phyloP scores from a whole-genome alignment of 1,140 invertebrate genomes.

The Gonatopus flavifemur region DNA sequence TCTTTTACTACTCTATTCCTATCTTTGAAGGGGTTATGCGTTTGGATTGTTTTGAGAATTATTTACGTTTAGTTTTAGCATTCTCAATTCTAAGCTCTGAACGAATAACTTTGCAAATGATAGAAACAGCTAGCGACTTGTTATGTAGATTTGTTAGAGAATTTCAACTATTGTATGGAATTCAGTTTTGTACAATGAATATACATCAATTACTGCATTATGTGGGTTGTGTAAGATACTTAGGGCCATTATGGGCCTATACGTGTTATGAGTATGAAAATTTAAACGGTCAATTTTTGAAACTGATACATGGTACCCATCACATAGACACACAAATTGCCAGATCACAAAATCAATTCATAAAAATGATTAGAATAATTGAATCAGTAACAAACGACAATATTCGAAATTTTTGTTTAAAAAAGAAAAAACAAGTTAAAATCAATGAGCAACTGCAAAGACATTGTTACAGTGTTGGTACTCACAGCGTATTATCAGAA shows the following conservation, averaged over 20 bases:
- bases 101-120: constrained; percentile 4
- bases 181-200: constrained; percentile 19
- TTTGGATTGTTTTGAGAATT: constrained; percentile 19
- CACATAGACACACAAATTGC: constrained; percentile 28
- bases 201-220: constrained; percentile 22
- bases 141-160: no score
- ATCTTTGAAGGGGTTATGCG: constrained; percentile 20
- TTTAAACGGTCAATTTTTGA: constrained; percentile 28
- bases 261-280: constrained; percentile 26
- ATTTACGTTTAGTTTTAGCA: no score
- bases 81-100: no score
- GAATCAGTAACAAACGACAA: no score
- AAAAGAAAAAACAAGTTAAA: no score
- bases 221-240: constrained; percentile 7
- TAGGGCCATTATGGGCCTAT: constrained; percentile 20
- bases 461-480: no score
- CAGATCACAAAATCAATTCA: constrained; percentile 15
- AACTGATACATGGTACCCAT: constrained; percentile 23
- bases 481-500: constrained; percentile 8
- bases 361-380: constrained; percentile 20
- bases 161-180: no score
- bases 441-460: constrained; percentile 11
- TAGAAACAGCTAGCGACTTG: constrained; percentile 8
- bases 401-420: no score
- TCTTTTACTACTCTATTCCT: constrained; percentile 22